Evolutionary conservation across 2,888 invertebrate species (phyloP).

Genomic region (Euclidia mi): DNA sequence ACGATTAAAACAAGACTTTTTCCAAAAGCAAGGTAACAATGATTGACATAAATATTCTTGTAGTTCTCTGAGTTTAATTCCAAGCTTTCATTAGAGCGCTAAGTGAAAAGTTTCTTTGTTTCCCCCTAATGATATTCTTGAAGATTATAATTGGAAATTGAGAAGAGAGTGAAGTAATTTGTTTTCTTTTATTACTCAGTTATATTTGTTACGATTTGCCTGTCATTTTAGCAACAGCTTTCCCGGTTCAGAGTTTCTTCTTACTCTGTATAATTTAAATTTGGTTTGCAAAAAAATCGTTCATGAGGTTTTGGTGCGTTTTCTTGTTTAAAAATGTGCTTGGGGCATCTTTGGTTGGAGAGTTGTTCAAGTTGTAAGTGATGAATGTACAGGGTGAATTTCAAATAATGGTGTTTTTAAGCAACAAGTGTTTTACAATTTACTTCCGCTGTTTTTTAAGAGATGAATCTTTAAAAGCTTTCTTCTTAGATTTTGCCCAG

Average conservation of each 20-base stretch:
- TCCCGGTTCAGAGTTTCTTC: constrained; percentile 30
- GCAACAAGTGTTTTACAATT: too few relatives aligned
- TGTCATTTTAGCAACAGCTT: constrained; percentile 46
- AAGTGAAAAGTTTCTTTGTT: constrained; percentile 74
- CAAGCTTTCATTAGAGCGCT: constrained; percentile 61
- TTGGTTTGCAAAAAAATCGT: constrained; percentile 24
- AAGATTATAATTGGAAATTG: constrained; percentile 70
- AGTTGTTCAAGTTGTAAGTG: neutral
- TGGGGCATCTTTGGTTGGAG: too few relatives aligned
- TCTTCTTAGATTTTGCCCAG: too few relatives aligned
- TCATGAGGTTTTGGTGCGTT: constrained; percentile 11
- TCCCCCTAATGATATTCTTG: constrained; percentile 61
- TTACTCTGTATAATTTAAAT: constrained; percentile 35
- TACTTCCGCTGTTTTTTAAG: too few relatives aligned
- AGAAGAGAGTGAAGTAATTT: constrained; percentile 57
- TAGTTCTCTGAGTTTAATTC: constrained; percentile 57
- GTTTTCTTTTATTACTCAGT: constrained; percentile 57
- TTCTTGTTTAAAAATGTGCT: neutral
- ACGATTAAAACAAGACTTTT: neutral
- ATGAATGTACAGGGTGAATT: too few relatives aligned
- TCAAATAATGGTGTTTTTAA: too few relatives aligned
- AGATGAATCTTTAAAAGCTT: too few relatives aligned
- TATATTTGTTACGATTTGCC: constrained; percentile 41
- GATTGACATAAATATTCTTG: constrained; percentile 53
- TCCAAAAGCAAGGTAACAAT: constrained; percentile 38